Evolutionary conservation across 2,113 vertebrate genomes (phyloP).

Genomic region (Paramormyrops kingsleyae): DNA sequence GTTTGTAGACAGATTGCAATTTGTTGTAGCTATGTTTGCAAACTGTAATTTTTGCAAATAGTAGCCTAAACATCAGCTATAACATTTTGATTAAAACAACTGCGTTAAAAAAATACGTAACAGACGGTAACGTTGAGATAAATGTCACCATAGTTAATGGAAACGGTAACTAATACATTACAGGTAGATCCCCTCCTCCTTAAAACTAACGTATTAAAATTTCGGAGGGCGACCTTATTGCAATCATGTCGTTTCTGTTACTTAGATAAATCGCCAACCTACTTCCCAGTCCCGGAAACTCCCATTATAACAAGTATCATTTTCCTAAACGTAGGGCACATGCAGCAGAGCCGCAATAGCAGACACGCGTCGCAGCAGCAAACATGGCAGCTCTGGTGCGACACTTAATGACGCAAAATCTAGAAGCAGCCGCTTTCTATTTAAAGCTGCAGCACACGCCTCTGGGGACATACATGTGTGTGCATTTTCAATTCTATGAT

Average conservation of each 20-base stretch:
- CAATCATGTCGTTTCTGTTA: background rate
- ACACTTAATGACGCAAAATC: constrained; percentile 36
- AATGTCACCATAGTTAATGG: background rate
- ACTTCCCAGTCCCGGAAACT: constrained; percentile 62
- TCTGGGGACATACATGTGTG: background rate
- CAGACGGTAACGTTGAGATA: background rate
- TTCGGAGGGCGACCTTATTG: background rate
- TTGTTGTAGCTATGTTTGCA: background rate
- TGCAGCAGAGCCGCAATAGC: background rate
- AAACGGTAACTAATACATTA: background rate
- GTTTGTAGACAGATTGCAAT: background rate
- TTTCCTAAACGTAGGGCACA: background rate
- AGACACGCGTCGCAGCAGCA: background rate
- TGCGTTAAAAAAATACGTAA: background rate
- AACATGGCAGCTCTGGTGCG: background rate
- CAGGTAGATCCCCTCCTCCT: background rate
- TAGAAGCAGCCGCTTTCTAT: background rate
- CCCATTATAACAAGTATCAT: constrained; percentile 65
- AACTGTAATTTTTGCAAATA: background rate
- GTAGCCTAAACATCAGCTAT: background rate
- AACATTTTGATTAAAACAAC: background rate
- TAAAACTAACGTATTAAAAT: background rate
- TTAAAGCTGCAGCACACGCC: constrained; percentile 38
- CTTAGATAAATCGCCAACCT: constrained; percentile 46
- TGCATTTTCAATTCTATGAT: background rate